Percentiles rank a stretch among this genome's conserved stretches.
phyloP scores from a whole-genome alignment of 2,888 invertebrate species.

The Crossocerus cetratus region DNA sequence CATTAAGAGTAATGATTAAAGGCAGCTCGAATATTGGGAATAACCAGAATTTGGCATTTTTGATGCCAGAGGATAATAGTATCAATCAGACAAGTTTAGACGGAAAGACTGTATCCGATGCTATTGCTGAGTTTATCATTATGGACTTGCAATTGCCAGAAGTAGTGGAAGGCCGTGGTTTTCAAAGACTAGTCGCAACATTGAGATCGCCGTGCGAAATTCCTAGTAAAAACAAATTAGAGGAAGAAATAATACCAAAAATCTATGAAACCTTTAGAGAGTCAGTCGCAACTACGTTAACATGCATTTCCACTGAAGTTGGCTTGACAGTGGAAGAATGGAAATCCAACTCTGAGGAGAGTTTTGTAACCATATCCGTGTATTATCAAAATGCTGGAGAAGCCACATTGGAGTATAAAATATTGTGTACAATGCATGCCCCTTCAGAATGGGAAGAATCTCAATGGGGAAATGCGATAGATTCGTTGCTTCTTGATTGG shows the following conservation, averaged over 20 bases:
- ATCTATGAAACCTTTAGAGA: conserved; percentile 76
- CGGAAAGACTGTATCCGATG: conserved; percentile 76
- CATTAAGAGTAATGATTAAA: conserved; percentile 68
- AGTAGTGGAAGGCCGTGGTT: conserved; percentile 77
- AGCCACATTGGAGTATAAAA: conserved; percentile 73
- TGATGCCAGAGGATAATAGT: conserved; percentile 70
- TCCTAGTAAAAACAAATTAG: conserved; percentile 76
- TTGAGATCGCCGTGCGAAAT: conserved; percentile 77
- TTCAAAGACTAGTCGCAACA: conserved; percentile 77
- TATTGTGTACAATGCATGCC: conserved; percentile 76
- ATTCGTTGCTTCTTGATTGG: conserved; percentile 76
- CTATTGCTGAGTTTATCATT: conserved; percentile 77
- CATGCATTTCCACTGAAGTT: conserved; percentile 68
- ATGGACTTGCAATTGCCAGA: conserved; percentile 77
- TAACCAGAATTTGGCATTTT: conserved; percentile 69
- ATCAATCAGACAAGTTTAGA: conserved; percentile 65
- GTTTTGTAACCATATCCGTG: conserved; percentile 75
- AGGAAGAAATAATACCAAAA: conserved; percentile 77
- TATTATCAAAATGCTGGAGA: conserved; percentile 75
- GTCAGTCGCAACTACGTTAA: conserved; percentile 67
- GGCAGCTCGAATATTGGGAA: conserved; percentile 48
- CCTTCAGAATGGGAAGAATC: conserved; percentile 72
- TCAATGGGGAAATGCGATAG: conserved; percentile 74
- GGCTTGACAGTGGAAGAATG: conserved; percentile 77
- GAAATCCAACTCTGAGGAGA: conserved; percentile 73